Evolutionary conservation across 2,797 vertebrate genomes (phyloP).

Genomic region (Sternotherus odoratus): DNA sequence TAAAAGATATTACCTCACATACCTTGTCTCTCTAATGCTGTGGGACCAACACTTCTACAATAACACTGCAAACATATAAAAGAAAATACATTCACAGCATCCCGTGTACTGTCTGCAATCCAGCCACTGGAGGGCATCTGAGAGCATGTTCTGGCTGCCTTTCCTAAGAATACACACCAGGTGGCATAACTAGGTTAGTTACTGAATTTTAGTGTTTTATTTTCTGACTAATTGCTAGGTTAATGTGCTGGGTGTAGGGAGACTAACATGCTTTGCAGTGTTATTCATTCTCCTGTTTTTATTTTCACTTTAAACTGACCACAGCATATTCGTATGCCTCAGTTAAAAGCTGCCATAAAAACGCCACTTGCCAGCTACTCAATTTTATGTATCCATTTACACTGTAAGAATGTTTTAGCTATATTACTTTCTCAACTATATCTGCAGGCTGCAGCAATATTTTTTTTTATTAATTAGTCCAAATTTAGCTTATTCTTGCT

Average conservation of each 20-base stretch:
- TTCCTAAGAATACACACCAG: conserved; percentile 61
- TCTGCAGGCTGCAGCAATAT: background rate
- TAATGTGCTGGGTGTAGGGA: conserved; percentile 1
- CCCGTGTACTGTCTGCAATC: background rate
- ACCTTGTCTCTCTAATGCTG: background rate
- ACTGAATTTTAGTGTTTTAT: conserved; percentile 6
- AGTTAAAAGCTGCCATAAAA: conserved; percentile 31
- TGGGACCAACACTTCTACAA: background rate
- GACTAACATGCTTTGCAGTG: background rate
- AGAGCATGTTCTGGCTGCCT: background rate
- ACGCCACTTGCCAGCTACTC: background rate
- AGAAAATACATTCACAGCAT: background rate
- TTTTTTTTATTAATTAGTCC: conserved; percentile 12
- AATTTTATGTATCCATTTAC: background rate
- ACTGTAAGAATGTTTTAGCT: background rate
- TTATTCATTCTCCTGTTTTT: conserved; percentile 9
- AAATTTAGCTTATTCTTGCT: background rate
- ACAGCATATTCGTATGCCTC: background rate
- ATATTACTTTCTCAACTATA: background rate
- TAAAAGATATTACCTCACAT: background rate
- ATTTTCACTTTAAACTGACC: conserved; percentile 9
- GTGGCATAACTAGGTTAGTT: conserved; percentile 58
- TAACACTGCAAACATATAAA: background rate
- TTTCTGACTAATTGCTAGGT: conserved; percentile 38
- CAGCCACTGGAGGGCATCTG: conserved; percentile 59